Percentiles rank a stretch among this genome's conserved stretches.
phyloP scores from a whole-genome alignment of 2,797 vertebrate genomes.

The Neosilurus mollespiculum region DNA sequence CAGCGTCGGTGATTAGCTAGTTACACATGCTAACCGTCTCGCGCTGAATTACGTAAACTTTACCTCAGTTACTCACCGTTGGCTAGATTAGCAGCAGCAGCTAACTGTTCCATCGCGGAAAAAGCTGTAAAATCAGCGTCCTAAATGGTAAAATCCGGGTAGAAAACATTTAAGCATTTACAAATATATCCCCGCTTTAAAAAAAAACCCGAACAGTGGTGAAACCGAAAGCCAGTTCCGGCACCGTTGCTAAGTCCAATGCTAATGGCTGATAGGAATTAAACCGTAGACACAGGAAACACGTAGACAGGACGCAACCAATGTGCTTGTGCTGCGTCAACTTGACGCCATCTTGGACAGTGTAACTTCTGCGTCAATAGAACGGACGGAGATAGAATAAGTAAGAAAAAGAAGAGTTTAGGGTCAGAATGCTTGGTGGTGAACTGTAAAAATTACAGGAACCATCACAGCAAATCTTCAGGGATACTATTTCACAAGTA shows the following conservation, averaged over 20 bases:
- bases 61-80: constrained; percentile 28
- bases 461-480: no score
- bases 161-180: background rate
- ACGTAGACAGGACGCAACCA: no score
- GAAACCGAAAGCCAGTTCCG: background rate
- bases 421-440: no score
- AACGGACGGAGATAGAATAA: no score
- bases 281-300: no score
- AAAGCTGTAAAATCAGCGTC: background rate
- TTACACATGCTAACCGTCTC: background rate
- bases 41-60: background rate
- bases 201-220: background rate
- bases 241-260: background rate
- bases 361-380: no score
- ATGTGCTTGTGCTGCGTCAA: no score
- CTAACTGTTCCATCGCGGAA: constrained; percentile 34
- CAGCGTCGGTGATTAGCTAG: background rate
- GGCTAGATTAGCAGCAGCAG: background rate
- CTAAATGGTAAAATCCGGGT: background rate
- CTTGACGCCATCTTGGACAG: no score
- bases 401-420: no score
- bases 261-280: background rate
- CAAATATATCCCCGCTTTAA: background rate
- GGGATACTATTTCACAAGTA: no score
- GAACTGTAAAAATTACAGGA: no score